Evolutionary conservation across 2,797 vertebrate species (phyloP), one percentile per base, ranked within the genome.

Genomic region (Typhlichthys subterraneus): DNA sequence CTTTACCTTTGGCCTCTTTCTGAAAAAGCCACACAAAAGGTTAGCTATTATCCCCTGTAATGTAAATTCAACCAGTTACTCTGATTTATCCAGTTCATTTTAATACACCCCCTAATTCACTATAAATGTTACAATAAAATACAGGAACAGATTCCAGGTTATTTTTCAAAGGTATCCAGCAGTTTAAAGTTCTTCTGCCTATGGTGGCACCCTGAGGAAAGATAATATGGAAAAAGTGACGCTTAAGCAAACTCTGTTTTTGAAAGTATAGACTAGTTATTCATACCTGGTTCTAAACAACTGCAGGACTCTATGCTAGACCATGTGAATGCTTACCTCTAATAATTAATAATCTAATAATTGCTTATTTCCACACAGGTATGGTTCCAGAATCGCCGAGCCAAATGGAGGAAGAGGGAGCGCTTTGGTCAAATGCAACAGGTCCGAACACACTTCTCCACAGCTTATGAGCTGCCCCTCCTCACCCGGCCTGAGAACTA

Each of bases 391-490:
- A 99, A 99, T 84, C 93, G 98, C 23, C 86, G 98, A 78, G 98
- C 97, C 0, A 99, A 99, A 68, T 99, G 98, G 98, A 94, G 97
- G 70, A 99, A 99, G 90, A 86, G 98, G 73, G 97, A 99, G 62
- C 92, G 98, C n/a, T 99, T 99, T 0, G 98, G 98, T 31, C 98
- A 99, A 87, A 99, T 99, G 97, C 98, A 99, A 87, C 98, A 99
- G 89, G 98, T 99, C 77, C 95, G 97, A 33, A 99, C 96, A 3
- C 98, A 99, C 86, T 99, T 99, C 92, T 97, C 97, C 69, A 94
- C 96, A 0, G 95, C 97, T 52, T 99, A 99, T 0, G 97, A 99
- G 89, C 86, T 99, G 77, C 98, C 98, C 5, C 94, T 99, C 49
- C 93, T 99, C 75, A 96, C 96, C 11, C 93, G 97, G n/a, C 95